These are phyloP conservation scores for Brachyhypopomus gauderio DNA, from an alignment of 2,113 vertebrate species.

Conservation along the genomic window DNA sequence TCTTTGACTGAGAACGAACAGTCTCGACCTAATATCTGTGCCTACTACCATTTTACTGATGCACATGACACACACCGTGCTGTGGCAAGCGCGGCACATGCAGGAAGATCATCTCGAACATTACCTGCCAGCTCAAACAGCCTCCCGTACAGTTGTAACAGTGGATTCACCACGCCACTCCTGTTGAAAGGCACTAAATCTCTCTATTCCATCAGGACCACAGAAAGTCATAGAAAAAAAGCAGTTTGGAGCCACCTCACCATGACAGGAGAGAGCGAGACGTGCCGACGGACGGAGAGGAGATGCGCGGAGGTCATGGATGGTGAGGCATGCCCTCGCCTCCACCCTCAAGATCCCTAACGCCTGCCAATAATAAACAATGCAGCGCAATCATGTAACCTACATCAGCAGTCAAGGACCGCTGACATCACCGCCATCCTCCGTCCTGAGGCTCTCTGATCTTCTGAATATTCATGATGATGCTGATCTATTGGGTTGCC, in stretches of 20 bases:
- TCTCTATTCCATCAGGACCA: conserved; percentile 68
- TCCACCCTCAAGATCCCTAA: conserved; percentile 48
- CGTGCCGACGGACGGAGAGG: conserved; percentile 60
- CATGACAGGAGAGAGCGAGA: conserved; percentile 66
- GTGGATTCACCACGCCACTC: conserved; percentile 59
- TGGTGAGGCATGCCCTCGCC: conserved; percentile 64
- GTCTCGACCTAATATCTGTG: conserved; percentile 72
- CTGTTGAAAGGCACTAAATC: conserved; percentile 61
- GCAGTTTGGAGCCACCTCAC: conserved; percentile 73
- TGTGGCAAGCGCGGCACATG: conserved; percentile 60
- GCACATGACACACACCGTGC: conserved; percentile 68
- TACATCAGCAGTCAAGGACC: conserved; percentile 67
- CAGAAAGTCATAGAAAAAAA: conserved; percentile 65
- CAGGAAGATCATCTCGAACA: conserved; percentile 58
- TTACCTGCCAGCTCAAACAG: conserved; percentile 69
- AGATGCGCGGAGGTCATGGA: conserved; percentile 70
- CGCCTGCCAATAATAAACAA: conserved; percentile 64
- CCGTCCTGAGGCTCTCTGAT: conserved; percentile 79
- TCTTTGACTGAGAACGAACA: conserved; percentile 64
- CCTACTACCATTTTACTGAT: conserved; percentile 56
- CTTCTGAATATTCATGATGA: conserved; percentile 91
- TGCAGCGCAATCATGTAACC: conserved; percentile 54
- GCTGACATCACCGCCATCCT: conserved; percentile 85
- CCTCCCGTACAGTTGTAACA: conserved; percentile 65
- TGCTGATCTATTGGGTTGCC: conserved; percentile 91